Evolutionary conservation across 2,113 vertebrate species (phyloP), one percentile per base, ranked within the genome.

Genomic region (Rhinolophus sinicus): DNA sequence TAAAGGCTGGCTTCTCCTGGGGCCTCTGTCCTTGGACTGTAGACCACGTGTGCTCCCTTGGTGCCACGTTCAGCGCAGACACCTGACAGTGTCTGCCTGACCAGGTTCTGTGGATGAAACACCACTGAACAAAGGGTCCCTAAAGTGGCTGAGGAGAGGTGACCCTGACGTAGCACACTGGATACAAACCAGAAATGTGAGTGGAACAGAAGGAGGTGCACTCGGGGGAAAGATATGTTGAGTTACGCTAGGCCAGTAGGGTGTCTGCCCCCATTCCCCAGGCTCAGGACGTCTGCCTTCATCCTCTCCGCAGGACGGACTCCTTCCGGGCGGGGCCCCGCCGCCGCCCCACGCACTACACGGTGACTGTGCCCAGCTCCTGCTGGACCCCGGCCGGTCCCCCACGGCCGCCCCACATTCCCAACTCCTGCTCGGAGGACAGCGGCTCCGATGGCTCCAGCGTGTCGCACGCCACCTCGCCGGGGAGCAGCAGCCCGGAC

Each of bases 361-460:
- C 98, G 0, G 97, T 99, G 93, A 98, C 97, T 0, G 98, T 98
- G 24, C 98, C 99, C 0, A 98, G 98, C 81, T 99, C 98, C 96
- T 98, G 99, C 15, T 98, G 98, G 28, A 94, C 95, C 3, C 2
- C 70, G 0, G 21, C 97, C 54, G 70, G 84, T 0, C 73, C 97
- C 56, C 95, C 85, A 35, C 92, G 97, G 38, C 82, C 84, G 8
- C 98, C 97, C 52, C 97, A 97, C 0, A 97, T 97, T 78, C 99
- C 98, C 95, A 99, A 98, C 97, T 99, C 99, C 76, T 98, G 98
- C 97, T 99, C 99, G 0, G 99, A 99, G 93, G 99, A 99, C 98
- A 99, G 99, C 97, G 98, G 98, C 97, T 99, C 99, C 0, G 99
- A 99, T 65, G 98, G 98, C 92, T 99, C 99, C 4, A 98, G 99